These are phyloP conservation scores for Nylanderia fulva DNA, from an alignment of 1,140 invertebrate genomes.

Conservation along the genomic window DNA sequence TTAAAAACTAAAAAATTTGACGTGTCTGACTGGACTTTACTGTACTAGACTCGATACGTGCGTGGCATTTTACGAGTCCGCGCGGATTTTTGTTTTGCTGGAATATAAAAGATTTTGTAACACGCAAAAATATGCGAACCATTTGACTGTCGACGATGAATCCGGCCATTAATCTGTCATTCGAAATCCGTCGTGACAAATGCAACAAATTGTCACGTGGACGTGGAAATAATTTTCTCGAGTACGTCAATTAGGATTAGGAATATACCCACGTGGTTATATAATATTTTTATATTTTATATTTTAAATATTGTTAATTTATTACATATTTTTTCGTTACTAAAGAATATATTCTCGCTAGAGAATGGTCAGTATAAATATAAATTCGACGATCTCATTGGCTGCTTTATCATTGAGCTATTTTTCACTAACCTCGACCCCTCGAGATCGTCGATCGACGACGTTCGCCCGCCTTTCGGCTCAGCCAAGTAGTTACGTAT, in stretches of 20 bases:
- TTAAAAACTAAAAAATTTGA: conserved; percentile 36
- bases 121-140: conserved; percentile 25
- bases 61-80: not conserved
- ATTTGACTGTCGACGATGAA: not conserved
- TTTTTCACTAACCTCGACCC: conserved; percentile 15
- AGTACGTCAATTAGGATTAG: conserved; percentile 26
- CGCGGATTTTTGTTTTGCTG: not conserved
- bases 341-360: conserved; percentile 11
- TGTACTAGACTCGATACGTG: not conserved
- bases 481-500: not conserved
- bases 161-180: conserved; percentile 38
- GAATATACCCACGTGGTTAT: conserved; percentile 11
- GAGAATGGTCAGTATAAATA: not conserved
- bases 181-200: conserved; percentile 12
- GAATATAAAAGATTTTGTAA: not conserved
- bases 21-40: conserved; percentile 30
- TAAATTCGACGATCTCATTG: conserved; percentile 20
- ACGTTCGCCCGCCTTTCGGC: not conserved
- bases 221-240: not conserved
- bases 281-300: conserved; percentile 20
- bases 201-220: not conserved
- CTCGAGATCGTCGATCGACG: not conserved
- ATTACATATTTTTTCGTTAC: too few species aligned
- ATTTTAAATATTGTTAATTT: not conserved
- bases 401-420: conserved; percentile 25